Conservation (phyloP, 2,113 vertebrate species). For the Aix galericulata region DNA sequence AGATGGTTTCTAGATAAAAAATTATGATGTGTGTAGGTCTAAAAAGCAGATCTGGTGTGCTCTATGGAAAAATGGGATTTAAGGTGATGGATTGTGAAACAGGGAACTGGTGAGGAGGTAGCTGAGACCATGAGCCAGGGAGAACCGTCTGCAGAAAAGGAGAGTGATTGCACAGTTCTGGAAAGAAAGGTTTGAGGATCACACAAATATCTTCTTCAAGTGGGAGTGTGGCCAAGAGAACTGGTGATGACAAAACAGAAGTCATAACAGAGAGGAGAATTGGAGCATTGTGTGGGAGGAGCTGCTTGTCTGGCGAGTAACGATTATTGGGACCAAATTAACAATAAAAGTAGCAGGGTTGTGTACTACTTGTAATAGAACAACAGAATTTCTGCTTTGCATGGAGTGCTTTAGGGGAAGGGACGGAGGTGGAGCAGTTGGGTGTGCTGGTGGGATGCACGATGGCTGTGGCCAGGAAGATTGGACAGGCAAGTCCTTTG, state of each 20-base stretch:
- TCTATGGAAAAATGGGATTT: not conserved
- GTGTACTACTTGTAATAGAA: not conserved
- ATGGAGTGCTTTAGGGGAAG: not conserved
- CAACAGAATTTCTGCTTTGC: not conserved
- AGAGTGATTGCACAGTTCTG: not conserved
- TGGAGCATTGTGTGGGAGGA: not conserved
- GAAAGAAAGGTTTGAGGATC: not conserved
- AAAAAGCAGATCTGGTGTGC: not conserved
- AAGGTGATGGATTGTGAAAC: not conserved
- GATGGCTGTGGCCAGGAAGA: not conserved
- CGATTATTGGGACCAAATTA: not conserved
- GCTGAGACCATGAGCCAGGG: not conserved
- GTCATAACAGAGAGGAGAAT: not conserved
- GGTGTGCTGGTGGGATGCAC: not conserved
- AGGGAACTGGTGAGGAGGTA: not conserved
- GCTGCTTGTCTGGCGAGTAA: not conserved
- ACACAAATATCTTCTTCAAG: not conserved
- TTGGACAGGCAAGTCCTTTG: not conserved
- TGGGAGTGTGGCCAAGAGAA: not conserved
- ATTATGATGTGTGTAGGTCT: not conserved
- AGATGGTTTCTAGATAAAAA: not conserved
- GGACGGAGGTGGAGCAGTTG: fast-evolving
- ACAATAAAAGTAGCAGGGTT: not conserved
- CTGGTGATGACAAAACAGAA: not conserved
- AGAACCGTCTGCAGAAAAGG: not conserved